phyloP scores from a whole-genome alignment of 2,888 invertebrate species.

The Sepiola atlantica region DNA sequence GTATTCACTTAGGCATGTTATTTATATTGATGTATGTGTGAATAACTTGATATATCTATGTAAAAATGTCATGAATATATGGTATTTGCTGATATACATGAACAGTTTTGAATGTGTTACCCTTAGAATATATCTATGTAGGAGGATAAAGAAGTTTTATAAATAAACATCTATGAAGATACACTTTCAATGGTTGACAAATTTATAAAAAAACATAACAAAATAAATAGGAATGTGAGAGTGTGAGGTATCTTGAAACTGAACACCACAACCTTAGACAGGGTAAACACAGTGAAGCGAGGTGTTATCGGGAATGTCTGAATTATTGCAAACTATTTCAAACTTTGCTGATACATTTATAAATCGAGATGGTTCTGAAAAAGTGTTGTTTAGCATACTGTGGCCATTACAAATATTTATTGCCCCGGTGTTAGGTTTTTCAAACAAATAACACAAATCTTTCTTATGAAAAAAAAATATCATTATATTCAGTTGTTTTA shows the following conservation, averaged over 20 bases:
- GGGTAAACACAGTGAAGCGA: neutral
- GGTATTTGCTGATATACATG: neutral
- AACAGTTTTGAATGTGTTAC: neutral
- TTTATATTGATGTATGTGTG: neutral
- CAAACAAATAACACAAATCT: too few relatives aligned
- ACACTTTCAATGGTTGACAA: neutral
- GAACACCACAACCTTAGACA: neutral
- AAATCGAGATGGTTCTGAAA: neutral
- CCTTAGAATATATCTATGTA: neutral
- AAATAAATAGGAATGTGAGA: neutral
- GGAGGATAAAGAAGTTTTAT: neutral
- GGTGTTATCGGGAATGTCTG: neutral
- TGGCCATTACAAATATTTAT: neutral
- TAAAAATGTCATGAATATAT: neutral
- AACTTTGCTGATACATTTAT: neutral
- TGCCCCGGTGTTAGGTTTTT: too few relatives aligned
- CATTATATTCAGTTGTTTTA: too few relatives aligned
- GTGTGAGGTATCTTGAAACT: neutral
- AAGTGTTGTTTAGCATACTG: neutral
- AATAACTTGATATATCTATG: neutral
- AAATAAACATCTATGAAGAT: neutral
- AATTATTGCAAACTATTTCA: neutral
- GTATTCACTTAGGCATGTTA: neutral
- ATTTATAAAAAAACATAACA: neutral
- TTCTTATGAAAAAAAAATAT: too few relatives aligned